A percentile compares a stretch with the other conserved stretches of the same genome.
These are phyloP conservation scores for Rhipidura dahli DNA, from an alignment of 2,113 vertebrate genomes.

Conservation along the genomic window DNA sequence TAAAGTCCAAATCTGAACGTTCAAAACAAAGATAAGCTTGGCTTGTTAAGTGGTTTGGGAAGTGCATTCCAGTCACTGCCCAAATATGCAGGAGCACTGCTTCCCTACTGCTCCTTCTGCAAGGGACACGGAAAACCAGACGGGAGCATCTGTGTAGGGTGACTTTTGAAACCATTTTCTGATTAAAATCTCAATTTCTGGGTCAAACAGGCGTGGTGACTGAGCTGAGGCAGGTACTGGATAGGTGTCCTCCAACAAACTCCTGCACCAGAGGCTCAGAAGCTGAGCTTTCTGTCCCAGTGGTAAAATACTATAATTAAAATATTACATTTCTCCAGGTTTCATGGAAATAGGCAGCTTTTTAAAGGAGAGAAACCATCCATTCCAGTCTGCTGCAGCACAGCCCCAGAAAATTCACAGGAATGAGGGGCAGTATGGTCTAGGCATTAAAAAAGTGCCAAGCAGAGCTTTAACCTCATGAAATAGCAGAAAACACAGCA, in stretches of 20 bases:
- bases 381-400: neutral
- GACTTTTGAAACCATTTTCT: neutral
- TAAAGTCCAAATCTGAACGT: neutral
- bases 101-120: neutral
- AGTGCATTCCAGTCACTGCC: neutral
- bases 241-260: neutral
- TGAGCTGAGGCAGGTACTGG: rapidly evolving
- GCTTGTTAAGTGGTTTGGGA: neutral
- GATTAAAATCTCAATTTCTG: neutral
- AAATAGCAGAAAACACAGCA: neutral
- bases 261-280: neutral
- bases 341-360: neutral
- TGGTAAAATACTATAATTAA: neutral
- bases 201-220: neutral
- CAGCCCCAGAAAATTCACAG: neutral
- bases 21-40: neutral
- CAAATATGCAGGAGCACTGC: neutral
- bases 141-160: neutral
- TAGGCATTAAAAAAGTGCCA: neutral
- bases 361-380: neutral
- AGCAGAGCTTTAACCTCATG: neutral
- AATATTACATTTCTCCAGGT: neutral
- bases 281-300: neutral
- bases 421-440: neutral
- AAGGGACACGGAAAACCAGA: neutral